Evolutionary conservation across 2,888 invertebrate species (phyloP).

Genomic region (Silvanus unidentatus): DNA sequence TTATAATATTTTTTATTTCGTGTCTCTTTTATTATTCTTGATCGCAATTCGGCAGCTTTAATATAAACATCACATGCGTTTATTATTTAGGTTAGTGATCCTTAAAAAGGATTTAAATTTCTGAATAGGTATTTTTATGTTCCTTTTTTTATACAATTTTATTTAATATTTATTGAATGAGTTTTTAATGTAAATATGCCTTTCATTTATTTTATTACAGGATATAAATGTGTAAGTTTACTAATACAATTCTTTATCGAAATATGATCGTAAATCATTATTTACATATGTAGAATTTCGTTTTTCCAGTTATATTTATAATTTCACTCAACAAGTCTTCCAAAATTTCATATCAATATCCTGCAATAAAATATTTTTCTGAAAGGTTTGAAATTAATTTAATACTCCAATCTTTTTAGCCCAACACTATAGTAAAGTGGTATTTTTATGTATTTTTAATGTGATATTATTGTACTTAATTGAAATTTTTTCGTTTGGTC

Average conservation of each 20-base stretch:
- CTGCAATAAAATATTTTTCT: background rate
- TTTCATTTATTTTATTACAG: conserved; percentile 9
- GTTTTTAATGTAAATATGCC: conserved; percentile 1
- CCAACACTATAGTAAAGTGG: background rate
- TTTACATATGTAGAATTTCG: too few species aligned
- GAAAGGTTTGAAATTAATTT: conserved; percentile 2
- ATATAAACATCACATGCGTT: conserved; percentile 12
- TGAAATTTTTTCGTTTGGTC: too few species aligned
- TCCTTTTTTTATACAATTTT: conserved; percentile 15
- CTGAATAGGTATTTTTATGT: conserved; percentile 16
- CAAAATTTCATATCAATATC: too few species aligned
- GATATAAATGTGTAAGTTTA: background rate
- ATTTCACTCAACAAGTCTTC: too few species aligned
- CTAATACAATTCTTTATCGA: background rate
- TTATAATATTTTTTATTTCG: background rate
- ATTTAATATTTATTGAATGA: background rate
- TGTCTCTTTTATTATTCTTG: background rate
- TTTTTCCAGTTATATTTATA: too few species aligned
- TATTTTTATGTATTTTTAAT: conserved; percentile 1
- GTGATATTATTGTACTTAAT: too few species aligned
- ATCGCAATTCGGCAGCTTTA: conserved; percentile 12
- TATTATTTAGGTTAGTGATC: conserved; percentile 16
- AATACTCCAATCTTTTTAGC: background rate
- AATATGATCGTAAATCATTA: background rate
- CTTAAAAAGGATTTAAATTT: conserved; percentile 31